These are phyloP conservation scores for Oplegnathus fasciatus DNA, from an alignment of 2,113 vertebrate genomes.

Conservation along the genomic window DNA sequence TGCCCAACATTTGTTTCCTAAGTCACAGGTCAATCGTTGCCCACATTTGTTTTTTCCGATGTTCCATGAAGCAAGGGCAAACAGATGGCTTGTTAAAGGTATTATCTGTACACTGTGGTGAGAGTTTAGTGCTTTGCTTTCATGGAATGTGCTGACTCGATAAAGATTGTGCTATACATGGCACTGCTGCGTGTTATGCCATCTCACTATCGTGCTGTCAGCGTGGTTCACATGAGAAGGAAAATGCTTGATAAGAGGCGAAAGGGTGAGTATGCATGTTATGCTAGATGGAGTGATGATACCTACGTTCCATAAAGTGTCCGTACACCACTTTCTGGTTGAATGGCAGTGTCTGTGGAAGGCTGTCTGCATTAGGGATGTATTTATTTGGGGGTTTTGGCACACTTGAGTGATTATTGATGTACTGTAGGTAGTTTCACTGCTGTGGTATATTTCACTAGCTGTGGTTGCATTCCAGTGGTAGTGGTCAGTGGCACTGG, in stretches of 20 bases:
- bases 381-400: constrained; percentile 75
- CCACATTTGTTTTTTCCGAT: constrained; percentile 77
- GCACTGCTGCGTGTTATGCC: constrained; percentile 76
- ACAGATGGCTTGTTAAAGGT: constrained; percentile 78
- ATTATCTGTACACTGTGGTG: constrained; percentile 78
- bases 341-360: constrained; percentile 53
- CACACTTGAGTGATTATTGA: constrained; percentile 76
- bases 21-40: constrained; percentile 80
- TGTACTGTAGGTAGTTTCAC: constrained; percentile 79
- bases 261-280: constrained; percentile 63
- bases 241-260: constrained; percentile 72
- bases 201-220: constrained; percentile 74
- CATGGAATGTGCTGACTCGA: constrained; percentile 81
- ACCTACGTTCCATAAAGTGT: constrained; percentile 58
- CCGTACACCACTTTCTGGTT: constrained; percentile 56
- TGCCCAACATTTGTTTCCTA: constrained; percentile 80
- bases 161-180: constrained; percentile 76
- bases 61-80: constrained; percentile 78
- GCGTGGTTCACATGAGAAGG: constrained; percentile 77
- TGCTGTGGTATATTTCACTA: constrained; percentile 80
- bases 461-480: constrained; percentile 80
- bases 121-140: constrained; percentile 76
- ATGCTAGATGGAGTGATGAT: constrained; percentile 70
- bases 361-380: constrained; percentile 57
- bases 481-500: constrained; percentile 75